These are phyloP conservation scores for Rhynchopsitta pachyrhyncha DNA, from an alignment of 2,113 vertebrate species.

Conservation along the genomic window DNA sequence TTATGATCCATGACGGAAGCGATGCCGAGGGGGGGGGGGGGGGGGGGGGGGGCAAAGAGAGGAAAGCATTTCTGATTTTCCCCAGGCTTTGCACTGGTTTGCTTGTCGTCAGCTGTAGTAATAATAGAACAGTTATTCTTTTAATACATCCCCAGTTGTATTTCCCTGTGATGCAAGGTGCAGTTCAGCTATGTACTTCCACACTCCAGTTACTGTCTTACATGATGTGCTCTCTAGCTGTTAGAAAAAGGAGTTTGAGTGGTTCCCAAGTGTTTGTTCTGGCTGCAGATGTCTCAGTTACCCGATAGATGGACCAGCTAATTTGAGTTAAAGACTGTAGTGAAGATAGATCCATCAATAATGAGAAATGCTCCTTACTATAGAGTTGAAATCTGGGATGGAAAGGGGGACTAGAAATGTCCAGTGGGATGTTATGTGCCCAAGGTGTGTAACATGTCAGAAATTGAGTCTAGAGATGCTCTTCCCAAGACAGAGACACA, in stretches of 20 bases:
- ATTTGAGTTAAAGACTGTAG: neutral
- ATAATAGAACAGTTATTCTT: neutral
- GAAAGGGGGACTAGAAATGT: neutral
- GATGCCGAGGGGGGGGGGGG: too few relatives aligned
- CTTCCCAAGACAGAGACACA: neutral
- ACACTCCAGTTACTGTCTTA: neutral
- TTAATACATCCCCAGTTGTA: neutral
- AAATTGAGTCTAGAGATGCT: accelerated
- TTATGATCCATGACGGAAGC: too few relatives aligned
- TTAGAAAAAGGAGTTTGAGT: neutral
- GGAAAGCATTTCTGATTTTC: neutral
- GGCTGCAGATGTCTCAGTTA: neutral
- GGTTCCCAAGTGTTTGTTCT: neutral
- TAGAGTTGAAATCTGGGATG: neutral
- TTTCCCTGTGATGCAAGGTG: neutral
- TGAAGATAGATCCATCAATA: neutral
- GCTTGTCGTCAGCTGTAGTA: neutral
- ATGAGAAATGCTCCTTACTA: neutral
- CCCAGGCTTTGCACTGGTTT: neutral
- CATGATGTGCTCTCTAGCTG: neutral
- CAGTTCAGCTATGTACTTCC: accelerated
- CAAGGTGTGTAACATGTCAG: neutral
- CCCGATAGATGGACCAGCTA: neutral
- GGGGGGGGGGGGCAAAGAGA: too few relatives aligned
- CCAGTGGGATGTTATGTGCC: neutral